These are phyloP conservation scores for Shinisaurus crocodilurus DNA, from an alignment of 2,113 vertebrate species.

Conservation along the genomic window DNA sequence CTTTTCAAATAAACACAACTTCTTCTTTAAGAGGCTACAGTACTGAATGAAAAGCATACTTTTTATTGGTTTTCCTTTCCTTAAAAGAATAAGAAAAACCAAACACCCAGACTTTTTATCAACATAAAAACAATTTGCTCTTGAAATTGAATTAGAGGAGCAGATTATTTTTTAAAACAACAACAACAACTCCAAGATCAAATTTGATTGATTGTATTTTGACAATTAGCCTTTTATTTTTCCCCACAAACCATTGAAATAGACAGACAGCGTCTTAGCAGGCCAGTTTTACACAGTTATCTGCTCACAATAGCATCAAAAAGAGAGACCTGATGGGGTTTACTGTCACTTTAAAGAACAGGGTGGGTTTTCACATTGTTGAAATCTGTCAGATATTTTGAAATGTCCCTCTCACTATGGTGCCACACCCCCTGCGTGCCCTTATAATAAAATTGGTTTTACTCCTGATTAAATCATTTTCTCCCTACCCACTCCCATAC, in stretches of 20 bases:
- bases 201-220: slow-evolving; percentile 95
- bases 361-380: slow-evolving; percentile 93
- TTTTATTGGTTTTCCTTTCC: slow-evolving; percentile 54
- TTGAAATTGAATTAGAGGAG: slow-evolving; percentile 78
- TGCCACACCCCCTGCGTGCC: slow-evolving; percentile 93
- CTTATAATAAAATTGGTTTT: slow-evolving; percentile 98
- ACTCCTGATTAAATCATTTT: slow-evolving; percentile 92
- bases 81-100: neutral
- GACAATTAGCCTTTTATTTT: slow-evolving; percentile 94
- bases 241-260: slow-evolving; percentile 92
- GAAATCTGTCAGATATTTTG: slow-evolving; percentile 99
- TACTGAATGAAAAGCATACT: slow-evolving; percentile 62
- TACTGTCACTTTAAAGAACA: slow-evolving; percentile 90
- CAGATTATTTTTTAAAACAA: slow-evolving; percentile 77
- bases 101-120: slow-evolving; percentile 48
- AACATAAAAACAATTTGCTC: slow-evolving; percentile 75
- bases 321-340: slow-evolving; percentile 87
- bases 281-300: slow-evolving; percentile 91
- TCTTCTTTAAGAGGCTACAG: slow-evolving; percentile 45
- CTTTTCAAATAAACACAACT: slow-evolving; percentile 32
- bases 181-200: slow-evolving; percentile 79
- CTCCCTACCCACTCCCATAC: slow-evolving; percentile 92
- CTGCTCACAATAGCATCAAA: slow-evolving; percentile 93
- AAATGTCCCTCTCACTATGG: slow-evolving; percentile 97
- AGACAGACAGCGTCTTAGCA: slow-evolving; percentile 91